Conservation (phyloP, 1,140 invertebrate species). For the Drosophila obscura region DNA sequence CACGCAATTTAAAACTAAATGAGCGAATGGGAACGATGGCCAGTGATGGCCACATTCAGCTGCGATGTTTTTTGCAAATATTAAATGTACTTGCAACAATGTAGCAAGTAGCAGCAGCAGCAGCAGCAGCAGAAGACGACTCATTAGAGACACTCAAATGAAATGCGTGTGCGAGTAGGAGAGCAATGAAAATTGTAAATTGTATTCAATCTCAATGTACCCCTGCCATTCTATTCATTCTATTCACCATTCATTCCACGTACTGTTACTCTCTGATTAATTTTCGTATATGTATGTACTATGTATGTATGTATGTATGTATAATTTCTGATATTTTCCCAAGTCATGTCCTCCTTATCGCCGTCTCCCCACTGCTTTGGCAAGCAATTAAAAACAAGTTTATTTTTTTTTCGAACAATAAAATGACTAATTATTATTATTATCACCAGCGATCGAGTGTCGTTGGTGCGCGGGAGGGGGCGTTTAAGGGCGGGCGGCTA, state of each 20-base stretch:
- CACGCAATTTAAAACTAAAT: constrained; percentile 60
- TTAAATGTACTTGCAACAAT: constrained; percentile 56
- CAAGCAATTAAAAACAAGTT: constrained; percentile 79
- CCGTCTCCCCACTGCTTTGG: constrained; percentile 35
- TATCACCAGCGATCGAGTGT: constrained; percentile 56
- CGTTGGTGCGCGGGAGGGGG: neutral
- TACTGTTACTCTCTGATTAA: constrained; percentile 35
- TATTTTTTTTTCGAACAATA: constrained; percentile 82
- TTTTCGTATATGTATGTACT: constrained; percentile 6
- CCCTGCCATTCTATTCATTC: no score
- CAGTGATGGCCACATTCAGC: constrained; percentile 9
- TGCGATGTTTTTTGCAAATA: constrained; percentile 45
- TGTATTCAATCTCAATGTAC: no score
- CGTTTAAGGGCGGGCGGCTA: constrained; percentile 29
- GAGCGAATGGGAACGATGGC: constrained; percentile 29
- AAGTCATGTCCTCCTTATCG: constrained; percentile 24
- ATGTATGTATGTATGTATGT: neutral
- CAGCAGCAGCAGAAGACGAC: no score
- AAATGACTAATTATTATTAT: constrained; percentile 82
- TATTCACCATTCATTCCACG: constrained; percentile 17
- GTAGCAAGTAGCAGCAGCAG: constrained; percentile 21
- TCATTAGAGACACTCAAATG: constrained; percentile 30
- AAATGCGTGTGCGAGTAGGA: neutral
- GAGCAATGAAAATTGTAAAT: no score
- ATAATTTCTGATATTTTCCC: constrained; percentile 44